Evolutionary conservation across 1,140 invertebrate species (phyloP), one percentile per base, ranked within the genome.

Genomic region (Trichonephila inaurata): DNA sequence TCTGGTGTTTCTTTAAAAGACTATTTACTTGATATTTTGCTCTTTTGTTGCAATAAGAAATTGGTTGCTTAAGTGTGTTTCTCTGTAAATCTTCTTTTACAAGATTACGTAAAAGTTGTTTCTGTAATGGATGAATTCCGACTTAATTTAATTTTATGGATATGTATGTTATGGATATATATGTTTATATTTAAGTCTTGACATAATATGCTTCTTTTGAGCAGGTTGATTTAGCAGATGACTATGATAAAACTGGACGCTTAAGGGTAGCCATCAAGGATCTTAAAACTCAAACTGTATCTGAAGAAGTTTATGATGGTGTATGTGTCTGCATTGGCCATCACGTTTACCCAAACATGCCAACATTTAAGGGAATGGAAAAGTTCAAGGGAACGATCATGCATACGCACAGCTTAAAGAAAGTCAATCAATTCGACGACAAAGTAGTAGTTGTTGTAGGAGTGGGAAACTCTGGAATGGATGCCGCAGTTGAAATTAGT

Each of bases 391-490:
- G 96, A 8, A 94, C 95, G 82, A 94, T 95, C 21, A 92, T 96
- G 10, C 96, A 97, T 94, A 96, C 96, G 1, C 96, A 96, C 24
- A 95, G 95, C 19, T 96, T 96, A 94, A 94, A 95, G 62, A 95
- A 95, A 44, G 92, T 92, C 24, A 64, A 89, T 19, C 94, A 95
- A 18, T 96, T 95, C 93, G 95, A 96, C 85, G 95, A 95, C 61
- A 95, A 96, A 94, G 94, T 95, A 24, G 96, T 96, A 12, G 95
- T 96, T 12, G 95, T 97, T n/a, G 94, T 97, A n/a, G 96, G 96
- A 21, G 95, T 97, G 66, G 96, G 96, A 16, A 97, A 97, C 95
- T 97, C 96, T 10, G 96, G 96, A 40, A 95, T 95, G 16, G 96
- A 97, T 95, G 96, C 96, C 61, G 96, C 96, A 51, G 96, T 96